phyloP scores from a whole-genome alignment of 2,888 invertebrate genomes.

The Conistra vaccinii region DNA sequence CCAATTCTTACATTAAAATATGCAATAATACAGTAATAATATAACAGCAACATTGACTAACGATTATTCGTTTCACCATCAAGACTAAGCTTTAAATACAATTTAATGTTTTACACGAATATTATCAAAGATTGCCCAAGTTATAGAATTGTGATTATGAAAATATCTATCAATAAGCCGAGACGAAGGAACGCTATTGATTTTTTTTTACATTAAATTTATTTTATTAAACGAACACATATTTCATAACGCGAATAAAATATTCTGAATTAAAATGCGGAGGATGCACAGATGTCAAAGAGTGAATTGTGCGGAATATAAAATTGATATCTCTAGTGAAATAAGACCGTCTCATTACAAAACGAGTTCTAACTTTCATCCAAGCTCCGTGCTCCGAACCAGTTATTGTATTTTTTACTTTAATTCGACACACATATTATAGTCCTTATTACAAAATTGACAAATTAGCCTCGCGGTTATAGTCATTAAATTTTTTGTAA shows the following conservation, averaged over 20 bases:
- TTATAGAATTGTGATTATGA: constrained; percentile 72
- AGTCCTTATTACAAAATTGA: background rate
- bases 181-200: constrained; percentile 61
- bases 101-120: constrained; percentile 46
- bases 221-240: constrained; percentile 1
- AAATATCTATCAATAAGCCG: constrained; percentile 64
- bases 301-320: constrained; percentile 30
- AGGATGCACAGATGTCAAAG: constrained; percentile 25
- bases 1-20: constrained; percentile 45
- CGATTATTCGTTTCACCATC: constrained; percentile 38
- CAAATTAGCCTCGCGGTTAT: too few species aligned
- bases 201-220: constrained; percentile 7
- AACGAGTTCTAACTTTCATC: background rate
- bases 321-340: constrained; percentile 17
- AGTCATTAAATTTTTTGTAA: background rate
- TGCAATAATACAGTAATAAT: constrained; percentile 55
- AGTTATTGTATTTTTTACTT: background rate
- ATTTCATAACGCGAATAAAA: constrained; percentile 6
- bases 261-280: constrained; percentile 20
- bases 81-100: constrained; percentile 42
- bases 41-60: constrained; percentile 52
- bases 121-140: constrained; percentile 51
- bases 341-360: background rate
- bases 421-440: background rate
- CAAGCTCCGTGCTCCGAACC: background rate